Base-by-base conservation (phyloP, 2,797 vertebrate species). In the Channallabes apus region DNA sequence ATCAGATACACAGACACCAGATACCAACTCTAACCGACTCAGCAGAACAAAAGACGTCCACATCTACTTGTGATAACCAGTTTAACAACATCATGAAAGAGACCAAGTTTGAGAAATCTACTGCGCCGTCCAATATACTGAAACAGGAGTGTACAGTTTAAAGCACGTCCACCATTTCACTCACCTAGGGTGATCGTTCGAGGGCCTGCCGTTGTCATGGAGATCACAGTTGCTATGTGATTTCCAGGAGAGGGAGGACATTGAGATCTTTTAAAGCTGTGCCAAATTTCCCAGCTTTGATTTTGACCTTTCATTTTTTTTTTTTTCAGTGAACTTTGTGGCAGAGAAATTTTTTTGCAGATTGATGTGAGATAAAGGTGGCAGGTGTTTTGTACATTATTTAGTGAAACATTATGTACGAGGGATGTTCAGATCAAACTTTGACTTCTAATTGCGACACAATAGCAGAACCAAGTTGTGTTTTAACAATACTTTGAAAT, bases 161-260 rank as follows among this genome's bases (percentile, higher is more conserved):
- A 62, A 41, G 59, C 69, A 68, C 35, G 56, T 68, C 68, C 51
- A 71, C 54, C 27, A 46, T 71, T 77, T 77, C 35, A 41, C 35
- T 85, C 91, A 89, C 88, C 88, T 87, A 87, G 89, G 67, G 81
- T 67, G 71, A 67, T 51, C 67, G 91, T 69, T 90, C 88, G 87
- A 89, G 89, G 89, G 91, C 86, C 78, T 73, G 86, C 86, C 62
- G 94, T 96, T 94, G 92, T 93, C 94, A 95, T 95, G 92, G 94
- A 85, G 89, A 89, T 75, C 69, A 73, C 84, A 87, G 94, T 94
- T 94, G 93, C 94, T 93, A 94, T 94, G 94, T 93, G 90, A 92
- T 91, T 90, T 90, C 82, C 82, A 86, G 89, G 51, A 59, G 69
- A 82, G 85, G 82, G 85, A 91, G 87, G 91, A 93, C 90, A 92